These are phyloP conservation scores for Chionoecetes opilio DNA, from an alignment of 1,140 invertebrate genomes.

Conservation along the genomic window DNA sequence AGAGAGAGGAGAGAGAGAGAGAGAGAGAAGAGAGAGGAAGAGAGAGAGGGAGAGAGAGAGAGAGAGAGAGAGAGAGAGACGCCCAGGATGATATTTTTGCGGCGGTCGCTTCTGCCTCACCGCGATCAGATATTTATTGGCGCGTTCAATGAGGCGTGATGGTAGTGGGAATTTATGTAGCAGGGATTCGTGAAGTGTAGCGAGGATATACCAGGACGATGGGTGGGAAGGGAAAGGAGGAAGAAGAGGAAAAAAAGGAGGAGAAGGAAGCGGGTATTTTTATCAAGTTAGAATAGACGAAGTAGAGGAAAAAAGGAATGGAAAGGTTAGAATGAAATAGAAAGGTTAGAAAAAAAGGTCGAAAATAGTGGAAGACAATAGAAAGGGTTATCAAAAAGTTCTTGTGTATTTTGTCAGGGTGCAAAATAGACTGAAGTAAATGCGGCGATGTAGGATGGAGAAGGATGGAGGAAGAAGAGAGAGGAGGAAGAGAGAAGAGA, in stretches of 20 bases:
- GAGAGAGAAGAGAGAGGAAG: too few species aligned
- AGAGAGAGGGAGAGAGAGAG: too few species aligned
- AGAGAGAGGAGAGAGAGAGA: too few species aligned
- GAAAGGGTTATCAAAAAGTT: background rate
- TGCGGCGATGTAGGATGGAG: too few species aligned
- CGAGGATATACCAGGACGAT: background rate
- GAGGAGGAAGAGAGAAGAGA: background rate
- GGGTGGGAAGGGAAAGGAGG: too few species aligned
- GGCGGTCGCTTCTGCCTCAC: background rate
- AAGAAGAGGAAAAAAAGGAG: too few species aligned
- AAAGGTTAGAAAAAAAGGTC: background rate
- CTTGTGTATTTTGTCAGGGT: too few species aligned
- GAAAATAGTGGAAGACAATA: background rate
- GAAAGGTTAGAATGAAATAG: background rate
- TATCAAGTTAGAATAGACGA: background rate
- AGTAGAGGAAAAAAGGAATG: too few species aligned
- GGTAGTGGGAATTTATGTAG: background rate
- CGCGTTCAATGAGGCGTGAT: background rate
- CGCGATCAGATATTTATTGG: background rate
- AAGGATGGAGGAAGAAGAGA: background rate
- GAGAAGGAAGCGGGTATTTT: background rate
- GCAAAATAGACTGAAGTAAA: background rate
- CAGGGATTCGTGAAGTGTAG: background rate
- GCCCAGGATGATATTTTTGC: background rate
- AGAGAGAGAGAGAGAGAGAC: background rate